Conservation (phyloP, 2,888 invertebrate species). For the Diarsia brunnea region DNA sequence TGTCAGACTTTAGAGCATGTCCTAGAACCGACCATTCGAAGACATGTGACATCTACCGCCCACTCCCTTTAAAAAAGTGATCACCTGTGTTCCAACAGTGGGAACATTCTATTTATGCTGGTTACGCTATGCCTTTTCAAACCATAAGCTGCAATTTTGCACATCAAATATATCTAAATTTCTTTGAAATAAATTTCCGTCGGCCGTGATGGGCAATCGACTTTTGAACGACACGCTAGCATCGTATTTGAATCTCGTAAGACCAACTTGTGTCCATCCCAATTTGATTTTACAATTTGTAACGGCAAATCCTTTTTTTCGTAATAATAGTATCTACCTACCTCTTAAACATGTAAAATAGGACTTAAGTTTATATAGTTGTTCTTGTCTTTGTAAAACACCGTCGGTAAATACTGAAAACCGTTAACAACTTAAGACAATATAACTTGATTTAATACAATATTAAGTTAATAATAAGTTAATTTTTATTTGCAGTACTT, state of each 20-base stretch:
- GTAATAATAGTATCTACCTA: no score
- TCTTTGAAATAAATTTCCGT: neutral
- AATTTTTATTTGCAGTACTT: neutral
- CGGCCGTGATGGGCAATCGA: neutral
- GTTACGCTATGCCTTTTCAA: neutral
- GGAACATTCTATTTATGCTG: neutral
- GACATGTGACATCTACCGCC: neutral
- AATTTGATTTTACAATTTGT: neutral
- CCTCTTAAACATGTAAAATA: no score
- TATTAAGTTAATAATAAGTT: neutral
- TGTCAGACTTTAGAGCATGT: no score
- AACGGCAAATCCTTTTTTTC: no score
- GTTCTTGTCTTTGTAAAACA: neutral
- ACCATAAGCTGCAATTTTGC: neutral
- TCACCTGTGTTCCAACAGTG: neutral
- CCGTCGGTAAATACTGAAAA: conserved; percentile 2
- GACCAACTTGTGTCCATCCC: neutral
- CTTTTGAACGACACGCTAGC: neutral
- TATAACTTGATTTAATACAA: neutral
- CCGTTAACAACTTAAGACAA: no score
- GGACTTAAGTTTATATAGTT: no score
- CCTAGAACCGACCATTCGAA: neutral
- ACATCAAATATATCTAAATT: neutral
- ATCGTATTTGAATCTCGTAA: neutral
- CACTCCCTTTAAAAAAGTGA: neutral